These are phyloP conservation scores for Cephus cinctus DNA, from an alignment of 1,140 invertebrate genomes.

Conservation along the genomic window DNA sequence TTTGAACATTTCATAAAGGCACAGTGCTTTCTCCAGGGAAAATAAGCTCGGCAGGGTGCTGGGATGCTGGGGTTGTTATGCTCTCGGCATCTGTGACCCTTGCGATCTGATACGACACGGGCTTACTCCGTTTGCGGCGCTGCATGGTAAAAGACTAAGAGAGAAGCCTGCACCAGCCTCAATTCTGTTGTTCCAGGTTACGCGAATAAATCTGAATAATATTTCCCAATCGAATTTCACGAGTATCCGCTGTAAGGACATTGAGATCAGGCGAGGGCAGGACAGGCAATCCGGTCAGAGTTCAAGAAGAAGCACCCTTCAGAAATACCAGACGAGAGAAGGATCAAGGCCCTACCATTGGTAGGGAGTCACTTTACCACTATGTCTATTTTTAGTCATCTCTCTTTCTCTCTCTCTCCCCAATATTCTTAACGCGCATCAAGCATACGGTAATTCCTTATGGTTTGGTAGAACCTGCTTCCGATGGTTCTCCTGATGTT, in stretches of 20 bases:
- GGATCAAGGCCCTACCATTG: no score
- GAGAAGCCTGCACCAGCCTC: conserved; percentile 14
- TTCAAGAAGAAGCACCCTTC: neutral
- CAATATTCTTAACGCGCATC: conserved; percentile 24
- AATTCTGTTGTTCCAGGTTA: conserved; percentile 17
- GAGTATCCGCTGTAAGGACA: no score
- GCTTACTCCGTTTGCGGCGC: conserved; percentile 36
- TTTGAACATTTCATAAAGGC: conserved; percentile 37
- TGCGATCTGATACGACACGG: conserved; percentile 31
- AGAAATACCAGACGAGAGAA: no score
- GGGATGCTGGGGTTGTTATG: conserved; percentile 26
- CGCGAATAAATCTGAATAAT: conserved; percentile 46
- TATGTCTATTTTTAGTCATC: neutral
- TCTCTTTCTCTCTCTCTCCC: neutral
- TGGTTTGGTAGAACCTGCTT: conserved; percentile 26
- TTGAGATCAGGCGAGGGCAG: no score
- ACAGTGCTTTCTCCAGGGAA: conserved; percentile 20
- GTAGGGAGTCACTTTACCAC: neutral
- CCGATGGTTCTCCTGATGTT: no score
- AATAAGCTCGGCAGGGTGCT: conserved; percentile 22
- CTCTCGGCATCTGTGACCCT: conserved; percentile 37
- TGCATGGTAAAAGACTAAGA: conserved; percentile 6
- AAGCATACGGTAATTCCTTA: conserved; percentile 29
- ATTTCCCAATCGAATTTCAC: conserved; percentile 18
- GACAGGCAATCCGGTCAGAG: neutral